Conservation (phyloP, 2,888 invertebrate species). For the Aspidiotus destructor region DNA sequence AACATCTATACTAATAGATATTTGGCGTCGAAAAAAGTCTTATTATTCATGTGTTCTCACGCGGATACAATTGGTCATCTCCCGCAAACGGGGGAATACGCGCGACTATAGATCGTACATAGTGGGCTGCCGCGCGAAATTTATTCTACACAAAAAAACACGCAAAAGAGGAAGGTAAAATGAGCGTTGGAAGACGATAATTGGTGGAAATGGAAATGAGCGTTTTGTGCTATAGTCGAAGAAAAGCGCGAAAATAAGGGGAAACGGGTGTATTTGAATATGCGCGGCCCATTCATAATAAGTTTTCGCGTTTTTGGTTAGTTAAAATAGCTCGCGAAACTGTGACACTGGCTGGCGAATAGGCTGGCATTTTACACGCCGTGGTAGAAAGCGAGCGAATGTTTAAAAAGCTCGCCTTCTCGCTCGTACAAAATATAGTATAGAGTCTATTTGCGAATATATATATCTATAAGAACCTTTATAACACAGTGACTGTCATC, state of each 20-base stretch:
- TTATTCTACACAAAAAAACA: no score
- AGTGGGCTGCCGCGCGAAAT: no score
- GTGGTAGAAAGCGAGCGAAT: slow-evolving; percentile 1
- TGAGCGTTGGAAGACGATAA: background rate
- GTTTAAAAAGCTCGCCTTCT: background rate
- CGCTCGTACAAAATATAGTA: no score
- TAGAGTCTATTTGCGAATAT: no score
- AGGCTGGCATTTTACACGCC: slow-evolving; percentile 4
- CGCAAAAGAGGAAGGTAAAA: background rate
- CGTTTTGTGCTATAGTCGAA: slow-evolving; percentile 3
- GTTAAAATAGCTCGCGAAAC: background rate
- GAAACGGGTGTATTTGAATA: slow-evolving; percentile 20
- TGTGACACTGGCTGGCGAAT: background rate
- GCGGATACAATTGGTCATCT: no score
- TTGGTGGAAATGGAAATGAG: slow-evolving; percentile 4
- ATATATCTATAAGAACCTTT: slow-evolving; percentile 10
- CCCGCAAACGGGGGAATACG: no score
- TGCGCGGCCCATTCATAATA: slow-evolving; percentile 14
- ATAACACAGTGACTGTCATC: slow-evolving; percentile 28
- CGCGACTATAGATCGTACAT: no score
- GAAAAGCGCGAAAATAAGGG: slow-evolving; percentile 3
- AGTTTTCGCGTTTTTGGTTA: slow-evolving; percentile 11
- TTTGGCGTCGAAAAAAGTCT: no score
- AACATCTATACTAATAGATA: no score
- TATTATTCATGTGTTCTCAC: no score